phyloP scores from a whole-genome alignment of 1,140 invertebrate genomes.

The Habropoda laboriosa region DNA sequence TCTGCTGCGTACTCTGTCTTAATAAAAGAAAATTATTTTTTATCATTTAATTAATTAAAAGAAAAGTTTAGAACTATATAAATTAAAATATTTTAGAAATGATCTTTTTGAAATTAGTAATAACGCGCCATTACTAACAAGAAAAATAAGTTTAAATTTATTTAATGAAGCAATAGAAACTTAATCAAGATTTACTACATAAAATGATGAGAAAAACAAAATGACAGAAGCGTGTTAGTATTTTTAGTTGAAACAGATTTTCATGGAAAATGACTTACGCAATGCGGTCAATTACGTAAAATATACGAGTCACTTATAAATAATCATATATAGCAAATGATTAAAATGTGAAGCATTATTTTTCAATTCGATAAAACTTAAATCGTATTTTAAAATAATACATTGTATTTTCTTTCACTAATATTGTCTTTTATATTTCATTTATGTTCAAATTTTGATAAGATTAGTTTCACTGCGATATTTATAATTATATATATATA shows the following conservation, averaged over 20 bases:
- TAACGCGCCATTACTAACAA: too few relatives aligned
- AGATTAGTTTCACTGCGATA: not conserved
- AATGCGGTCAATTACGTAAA: slow-evolving; percentile 46
- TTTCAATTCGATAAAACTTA: not conserved
- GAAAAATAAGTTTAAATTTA: not conserved
- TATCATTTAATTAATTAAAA: too few relatives aligned
- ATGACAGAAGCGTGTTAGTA: slow-evolving; percentile 10
- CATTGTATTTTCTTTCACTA: not conserved
- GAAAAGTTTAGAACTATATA: too few relatives aligned
- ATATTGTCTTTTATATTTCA: not conserved
- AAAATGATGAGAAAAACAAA: slow-evolving; percentile 4
- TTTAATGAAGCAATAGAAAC: not conserved
- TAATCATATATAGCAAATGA: slow-evolving; percentile 18
- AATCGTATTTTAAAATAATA: not conserved
- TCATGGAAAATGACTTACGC: slow-evolving; percentile 45
- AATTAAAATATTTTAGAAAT: not conserved
- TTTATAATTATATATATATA: not conserved
- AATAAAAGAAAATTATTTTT: too few relatives aligned
- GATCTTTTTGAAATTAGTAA: not conserved
- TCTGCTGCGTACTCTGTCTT: too few relatives aligned
- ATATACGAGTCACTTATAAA: slow-evolving; percentile 33
- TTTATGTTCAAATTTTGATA: not conserved
- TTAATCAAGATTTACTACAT: not conserved
- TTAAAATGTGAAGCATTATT: not conserved
- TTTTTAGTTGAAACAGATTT: slow-evolving; percentile 42